Evolutionary conservation across 2,888 invertebrate genomes (phyloP).

Genomic region (Drosophila mettleri): DNA sequence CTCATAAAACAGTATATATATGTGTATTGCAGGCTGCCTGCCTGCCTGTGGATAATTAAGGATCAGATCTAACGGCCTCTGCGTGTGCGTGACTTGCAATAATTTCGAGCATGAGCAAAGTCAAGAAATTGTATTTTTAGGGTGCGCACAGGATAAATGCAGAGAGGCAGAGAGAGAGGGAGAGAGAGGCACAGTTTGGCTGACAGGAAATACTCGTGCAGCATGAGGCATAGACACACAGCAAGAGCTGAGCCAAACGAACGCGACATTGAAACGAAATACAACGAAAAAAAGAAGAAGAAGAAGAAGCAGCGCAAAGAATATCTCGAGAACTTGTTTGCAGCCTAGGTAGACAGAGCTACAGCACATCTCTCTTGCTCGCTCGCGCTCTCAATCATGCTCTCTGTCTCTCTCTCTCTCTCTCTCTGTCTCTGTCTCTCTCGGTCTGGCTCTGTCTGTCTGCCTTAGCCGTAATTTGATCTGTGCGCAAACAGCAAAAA

Average conservation of each 20-base stretch:
- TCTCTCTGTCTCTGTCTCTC: not conserved
- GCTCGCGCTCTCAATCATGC: not conserved
- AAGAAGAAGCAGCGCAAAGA: slow-evolving; percentile 17
- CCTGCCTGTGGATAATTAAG: slow-evolving; percentile 63
- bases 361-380: slow-evolving; percentile 5
- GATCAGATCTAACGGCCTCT: slow-evolving; percentile 54
- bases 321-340: slow-evolving; percentile 57
- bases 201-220: slow-evolving; percentile 62
- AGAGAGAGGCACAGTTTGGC: slow-evolving; percentile 1
- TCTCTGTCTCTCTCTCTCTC: not conserved
- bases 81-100: slow-evolving; percentile 69
- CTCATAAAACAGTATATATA: not conserved
- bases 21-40: slow-evolving; percentile 9
- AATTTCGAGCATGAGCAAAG: slow-evolving; percentile 50
- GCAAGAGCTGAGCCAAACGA: slow-evolving; percentile 36
- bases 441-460: not conserved
- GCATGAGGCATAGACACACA: slow-evolving; percentile 27
- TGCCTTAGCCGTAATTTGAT: slow-evolving; percentile 71
- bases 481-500: slow-evolving; percentile 70
- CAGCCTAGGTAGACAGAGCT: slow-evolving; percentile 51
- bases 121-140: slow-evolving; percentile 65
- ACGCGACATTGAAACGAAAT: slow-evolving; percentile 51
- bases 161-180: not conserved
- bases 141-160: slow-evolving; percentile 58
- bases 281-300: slow-evolving; percentile 22